phyloP scores from a whole-genome alignment of 2,113 vertebrate genomes.

The Montifringilla adamsi region DNA sequence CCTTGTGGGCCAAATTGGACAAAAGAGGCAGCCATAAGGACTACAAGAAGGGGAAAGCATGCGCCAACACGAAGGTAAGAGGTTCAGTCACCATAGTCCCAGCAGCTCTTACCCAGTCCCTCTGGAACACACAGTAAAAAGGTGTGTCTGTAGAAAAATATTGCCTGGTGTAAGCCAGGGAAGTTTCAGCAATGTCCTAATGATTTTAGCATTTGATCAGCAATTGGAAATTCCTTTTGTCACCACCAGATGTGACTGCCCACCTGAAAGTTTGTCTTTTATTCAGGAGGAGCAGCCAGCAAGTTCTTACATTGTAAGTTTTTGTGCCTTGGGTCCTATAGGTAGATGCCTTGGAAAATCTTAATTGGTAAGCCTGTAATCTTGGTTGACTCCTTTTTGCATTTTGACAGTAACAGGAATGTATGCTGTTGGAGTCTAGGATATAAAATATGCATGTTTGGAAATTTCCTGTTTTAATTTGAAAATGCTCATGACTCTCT shows the following conservation, averaged over 20 bases:
- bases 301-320: not conserved
- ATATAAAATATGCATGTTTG: not conserved
- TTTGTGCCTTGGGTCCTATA: not conserved
- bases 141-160: not conserved
- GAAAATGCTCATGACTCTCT: not conserved
- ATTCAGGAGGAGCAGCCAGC: not conserved
- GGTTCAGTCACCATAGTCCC: rapidly evolving
- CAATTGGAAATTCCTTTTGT: not conserved
- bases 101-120: rapidly evolving
- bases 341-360: not conserved
- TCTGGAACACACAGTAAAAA: not conserved
- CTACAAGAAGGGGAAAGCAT: slow-evolving; percentile 95
- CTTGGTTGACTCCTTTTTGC: not conserved
- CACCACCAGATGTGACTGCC: not conserved
- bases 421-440: not conserved
- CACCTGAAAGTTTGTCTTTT: not conserved
- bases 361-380: not conserved
- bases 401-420: not conserved
- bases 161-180: not conserved
- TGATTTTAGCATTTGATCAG: not conserved
- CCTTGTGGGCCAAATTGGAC: slow-evolving; percentile 95
- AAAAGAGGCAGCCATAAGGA: slow-evolving; percentile 94
- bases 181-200: not conserved
- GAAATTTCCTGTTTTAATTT: not conserved
- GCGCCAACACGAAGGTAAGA: slow-evolving; percentile 89